Percentiles rank a stretch among this genome's conserved stretches.
These are phyloP conservation scores for Phocoena phocoena DNA, from an alignment of 2,113 vertebrate genomes.

Conservation along the genomic window DNA sequence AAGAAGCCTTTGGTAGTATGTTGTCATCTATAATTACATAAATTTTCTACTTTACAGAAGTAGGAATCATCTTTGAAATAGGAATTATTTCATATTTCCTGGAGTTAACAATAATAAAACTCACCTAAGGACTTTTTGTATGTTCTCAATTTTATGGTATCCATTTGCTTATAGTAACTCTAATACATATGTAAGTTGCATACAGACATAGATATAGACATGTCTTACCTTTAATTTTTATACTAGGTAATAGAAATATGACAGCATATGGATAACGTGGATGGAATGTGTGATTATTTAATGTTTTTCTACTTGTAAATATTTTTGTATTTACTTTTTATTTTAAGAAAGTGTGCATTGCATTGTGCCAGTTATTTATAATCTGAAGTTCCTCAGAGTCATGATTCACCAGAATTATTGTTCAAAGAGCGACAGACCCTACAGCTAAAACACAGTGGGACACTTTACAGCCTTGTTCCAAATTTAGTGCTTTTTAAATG, in stretches of 20 bases:
- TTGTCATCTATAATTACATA: background rate
- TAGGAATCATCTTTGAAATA: background rate
- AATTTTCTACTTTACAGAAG: slow-evolving; percentile 7
- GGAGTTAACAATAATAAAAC: background rate
- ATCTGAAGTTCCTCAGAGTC: background rate
- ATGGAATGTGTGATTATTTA: background rate
- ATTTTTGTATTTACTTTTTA: slow-evolving; percentile 19
- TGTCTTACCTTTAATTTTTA: background rate
- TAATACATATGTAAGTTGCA: background rate
- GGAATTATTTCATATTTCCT: background rate
- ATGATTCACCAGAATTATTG: background rate
- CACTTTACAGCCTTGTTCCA: slow-evolving; percentile 43
- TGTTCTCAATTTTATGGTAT: background rate
- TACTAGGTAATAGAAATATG: background rate
- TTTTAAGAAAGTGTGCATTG: background rate
- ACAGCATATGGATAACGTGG: background rate
- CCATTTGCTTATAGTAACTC: background rate
- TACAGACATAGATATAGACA: background rate
- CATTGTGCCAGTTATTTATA: slow-evolving; percentile 45
- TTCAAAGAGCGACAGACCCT: slow-evolving; percentile 52
- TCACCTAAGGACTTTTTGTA: background rate
- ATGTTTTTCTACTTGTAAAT: background rate
- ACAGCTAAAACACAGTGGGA: slow-evolving; percentile 26
- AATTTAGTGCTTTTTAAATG: slow-evolving; percentile 59
- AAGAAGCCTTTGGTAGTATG: background rate